Evolutionary conservation across 2,888 invertebrate species (phyloP).

Genomic region (Drosophila vallismaia): DNA sequence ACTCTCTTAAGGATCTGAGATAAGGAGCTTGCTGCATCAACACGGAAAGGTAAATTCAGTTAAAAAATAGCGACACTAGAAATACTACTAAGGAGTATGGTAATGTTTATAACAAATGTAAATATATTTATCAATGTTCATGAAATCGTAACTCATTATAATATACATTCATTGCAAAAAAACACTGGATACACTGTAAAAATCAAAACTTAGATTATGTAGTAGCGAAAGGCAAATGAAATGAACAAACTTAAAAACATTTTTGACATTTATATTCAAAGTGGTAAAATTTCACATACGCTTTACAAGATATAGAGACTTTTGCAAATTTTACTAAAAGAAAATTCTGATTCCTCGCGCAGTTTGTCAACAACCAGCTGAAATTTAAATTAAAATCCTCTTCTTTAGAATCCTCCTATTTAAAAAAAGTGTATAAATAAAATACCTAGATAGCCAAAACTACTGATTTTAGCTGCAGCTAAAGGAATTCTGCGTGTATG

Average conservation of each 20-base stretch:
- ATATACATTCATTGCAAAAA: constrained; percentile 28
- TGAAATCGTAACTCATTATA: constrained; percentile 10
- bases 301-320: constrained; percentile 14
- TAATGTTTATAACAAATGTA: constrained; percentile 14
- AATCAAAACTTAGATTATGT: constrained; percentile 20
- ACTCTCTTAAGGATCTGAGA: not conserved
- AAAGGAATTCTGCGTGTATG: constrained; percentile 62
- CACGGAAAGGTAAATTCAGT: constrained; percentile 38
- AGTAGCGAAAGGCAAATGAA: constrained; percentile 5
- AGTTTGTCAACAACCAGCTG: constrained; percentile 83
- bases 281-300: constrained; percentile 66
- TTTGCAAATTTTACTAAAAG: constrained; percentile 64
- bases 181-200: constrained; percentile 28
- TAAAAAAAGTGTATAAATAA: constrained; percentile 42
- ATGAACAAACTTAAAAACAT: constrained; percentile 13
- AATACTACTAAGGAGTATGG: constrained; percentile 8
- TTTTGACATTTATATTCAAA: constrained; percentile 73
- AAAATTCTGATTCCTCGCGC: constrained; percentile 83
- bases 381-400: constrained; percentile 50
- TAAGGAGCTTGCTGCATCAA: not conserved
- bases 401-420: constrained; percentile 49
- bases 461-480: constrained; percentile 21
- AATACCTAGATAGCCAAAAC: constrained; percentile 48
- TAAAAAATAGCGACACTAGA: not conserved
- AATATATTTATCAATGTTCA: constrained; percentile 27